phyloP scores from a whole-genome alignment of 2,888 invertebrate genomes.

The Spodoptera littoralis region DNA sequence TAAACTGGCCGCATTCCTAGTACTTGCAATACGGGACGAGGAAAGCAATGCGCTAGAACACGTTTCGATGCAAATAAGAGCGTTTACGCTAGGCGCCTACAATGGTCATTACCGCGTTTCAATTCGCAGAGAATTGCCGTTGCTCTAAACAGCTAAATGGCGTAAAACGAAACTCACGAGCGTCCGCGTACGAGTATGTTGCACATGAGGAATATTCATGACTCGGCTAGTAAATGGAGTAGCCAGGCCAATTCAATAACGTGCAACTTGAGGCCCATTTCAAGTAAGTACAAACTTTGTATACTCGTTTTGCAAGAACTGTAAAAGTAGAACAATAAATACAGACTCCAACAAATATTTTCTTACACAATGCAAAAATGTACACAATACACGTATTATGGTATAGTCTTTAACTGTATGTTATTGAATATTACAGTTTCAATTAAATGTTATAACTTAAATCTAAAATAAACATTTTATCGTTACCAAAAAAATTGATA shows the following conservation, averaged over 20 bases:
- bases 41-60: constrained; percentile 74
- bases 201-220: constrained; percentile 80
- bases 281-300: constrained; percentile 49
- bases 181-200: constrained; percentile 67
- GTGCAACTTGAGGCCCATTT: constrained; percentile 56
- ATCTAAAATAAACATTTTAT: too few species aligned
- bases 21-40: constrained; percentile 61
- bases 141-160: constrained; percentile 80
- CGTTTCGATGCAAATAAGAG: constrained; percentile 83
- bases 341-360: constrained; percentile 13
- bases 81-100: constrained; percentile 79
- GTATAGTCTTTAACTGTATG: too few species aligned
- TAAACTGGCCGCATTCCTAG: constrained; percentile 68
- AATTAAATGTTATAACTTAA: too few species aligned
- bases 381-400: too few species aligned
- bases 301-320: constrained; percentile 21
- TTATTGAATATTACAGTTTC: too few species aligned
- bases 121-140: constrained; percentile 75
- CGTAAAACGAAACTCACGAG: constrained; percentile 77
- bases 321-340: constrained; percentile 20
- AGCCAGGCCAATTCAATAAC: constrained; percentile 66
- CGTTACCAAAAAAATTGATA: too few species aligned
- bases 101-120: constrained; percentile 84
- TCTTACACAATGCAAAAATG: too few species aligned
- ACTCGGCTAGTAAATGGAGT: constrained; percentile 70